phyloP scores from a whole-genome alignment of 2,888 invertebrate species.

The Nomada flava region DNA sequence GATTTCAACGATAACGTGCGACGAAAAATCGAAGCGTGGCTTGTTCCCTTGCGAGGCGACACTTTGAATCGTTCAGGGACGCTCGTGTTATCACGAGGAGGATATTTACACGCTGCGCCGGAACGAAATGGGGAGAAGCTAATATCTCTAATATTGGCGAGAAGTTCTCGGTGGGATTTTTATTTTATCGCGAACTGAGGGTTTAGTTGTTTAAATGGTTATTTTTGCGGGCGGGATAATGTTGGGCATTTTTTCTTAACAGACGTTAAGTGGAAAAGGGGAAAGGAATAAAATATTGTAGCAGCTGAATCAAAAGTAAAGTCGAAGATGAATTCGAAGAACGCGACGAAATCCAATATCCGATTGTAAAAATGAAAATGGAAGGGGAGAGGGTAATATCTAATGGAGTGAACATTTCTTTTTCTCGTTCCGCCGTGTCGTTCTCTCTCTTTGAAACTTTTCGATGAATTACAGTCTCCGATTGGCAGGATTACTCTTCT shows the following conservation, averaged over 20 bases:
- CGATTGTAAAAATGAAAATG: slow-evolving; percentile 7
- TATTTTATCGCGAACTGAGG: background rate
- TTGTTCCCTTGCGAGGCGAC: background rate
- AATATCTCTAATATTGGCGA: too few species aligned
- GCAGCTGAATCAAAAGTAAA: background rate
- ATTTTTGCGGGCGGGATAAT: background rate
- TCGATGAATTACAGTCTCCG: background rate
- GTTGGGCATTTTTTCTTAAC: too few species aligned
- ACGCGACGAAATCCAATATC: slow-evolving; percentile 2
- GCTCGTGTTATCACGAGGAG: background rate
- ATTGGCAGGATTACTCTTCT: slow-evolving; percentile 19
- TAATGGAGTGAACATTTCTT: slow-evolving; percentile 11
- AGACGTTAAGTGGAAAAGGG: background rate
- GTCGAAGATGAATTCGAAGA: slow-evolving; percentile 3
- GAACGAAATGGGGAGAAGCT: too few species aligned
- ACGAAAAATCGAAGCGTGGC: slow-evolving; percentile 4
- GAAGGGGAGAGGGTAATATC: background rate
- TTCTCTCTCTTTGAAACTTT: background rate
- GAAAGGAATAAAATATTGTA: background rate
- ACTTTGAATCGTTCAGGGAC: background rate
- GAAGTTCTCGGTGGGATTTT: background rate
- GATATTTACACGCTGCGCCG: background rate
- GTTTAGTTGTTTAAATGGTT: background rate
- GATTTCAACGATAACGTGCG: slow-evolving; percentile 11
- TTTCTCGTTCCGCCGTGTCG: background rate